A percentile compares a stretch with the other conserved stretches of the same genome.
Conservation (phyloP, 2,888 invertebrate species). For the Myopa tessellatipennis region DNA sequence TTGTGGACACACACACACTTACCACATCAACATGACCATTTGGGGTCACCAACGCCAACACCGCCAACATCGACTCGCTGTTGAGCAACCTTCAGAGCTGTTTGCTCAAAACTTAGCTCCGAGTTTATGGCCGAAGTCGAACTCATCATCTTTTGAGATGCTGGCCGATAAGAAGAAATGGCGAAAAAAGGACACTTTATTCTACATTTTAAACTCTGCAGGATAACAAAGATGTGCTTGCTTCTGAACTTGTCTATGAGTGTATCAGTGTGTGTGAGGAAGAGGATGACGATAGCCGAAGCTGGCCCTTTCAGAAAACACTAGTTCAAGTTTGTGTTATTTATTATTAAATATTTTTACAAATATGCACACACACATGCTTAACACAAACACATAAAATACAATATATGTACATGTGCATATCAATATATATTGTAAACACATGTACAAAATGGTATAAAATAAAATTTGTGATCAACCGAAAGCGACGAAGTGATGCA, state of each 20-base stretch:
- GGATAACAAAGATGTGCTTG: not conserved
- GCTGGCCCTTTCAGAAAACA: not conserved
- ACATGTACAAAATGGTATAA: slow-evolving; percentile 35
- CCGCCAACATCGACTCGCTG: not conserved
- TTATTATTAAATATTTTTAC: slow-evolving; percentile 56
- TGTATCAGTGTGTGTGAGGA: not conserved
- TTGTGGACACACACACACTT: slow-evolving; percentile 15
- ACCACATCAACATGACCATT: slow-evolving; percentile 16
- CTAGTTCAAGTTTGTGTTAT: slow-evolving; percentile 48
- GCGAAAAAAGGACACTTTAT: slow-evolving; percentile 47
- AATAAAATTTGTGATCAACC: slow-evolving; percentile 9
- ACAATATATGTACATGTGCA: slow-evolving; percentile 1
- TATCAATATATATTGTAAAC: not conserved
- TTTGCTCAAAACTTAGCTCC: slow-evolving; percentile 1
- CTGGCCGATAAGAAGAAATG: slow-evolving; percentile 40
- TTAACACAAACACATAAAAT: slow-evolving; percentile 19
- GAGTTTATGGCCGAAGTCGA: slow-evolving; percentile 56
- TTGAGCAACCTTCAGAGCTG: not conserved
- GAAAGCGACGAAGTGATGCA: slow-evolving; percentile 21
- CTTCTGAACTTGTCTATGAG: no score
- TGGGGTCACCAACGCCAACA: not conserved
- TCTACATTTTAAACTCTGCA: slow-evolving; percentile 39
- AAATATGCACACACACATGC: slow-evolving; percentile 45
- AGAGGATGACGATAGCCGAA: not conserved
- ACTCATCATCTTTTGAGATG: slow-evolving; percentile 52